phyloP scores from a whole-genome alignment of 2,888 invertebrate genomes.

The Cynaeus angustus region DNA sequence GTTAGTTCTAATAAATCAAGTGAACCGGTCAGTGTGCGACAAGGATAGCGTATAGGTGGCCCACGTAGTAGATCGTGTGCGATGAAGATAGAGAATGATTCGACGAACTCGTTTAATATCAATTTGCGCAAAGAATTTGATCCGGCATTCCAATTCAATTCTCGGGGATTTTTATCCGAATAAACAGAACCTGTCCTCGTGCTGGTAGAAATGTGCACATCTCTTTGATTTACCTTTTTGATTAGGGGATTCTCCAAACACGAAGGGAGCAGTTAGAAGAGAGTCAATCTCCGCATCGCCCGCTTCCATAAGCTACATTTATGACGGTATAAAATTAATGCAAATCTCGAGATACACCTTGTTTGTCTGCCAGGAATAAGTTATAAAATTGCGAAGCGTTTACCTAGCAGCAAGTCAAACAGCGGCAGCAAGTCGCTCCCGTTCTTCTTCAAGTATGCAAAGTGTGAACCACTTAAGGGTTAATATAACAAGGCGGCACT shows the following conservation, averaged over 20 bases:
- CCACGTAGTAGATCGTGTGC: too few relatives aligned
- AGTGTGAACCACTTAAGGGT: slow-evolving; percentile 69
- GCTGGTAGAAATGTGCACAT: slow-evolving; percentile 52
- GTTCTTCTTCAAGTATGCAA: slow-evolving; percentile 67
- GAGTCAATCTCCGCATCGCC: slow-evolving; percentile 54
- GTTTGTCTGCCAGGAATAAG: slow-evolving; percentile 68
- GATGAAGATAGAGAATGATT: too few relatives aligned
- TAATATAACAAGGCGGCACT: slow-evolving; percentile 69
- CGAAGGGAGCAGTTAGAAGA: slow-evolving; percentile 42
- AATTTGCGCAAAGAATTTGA: slow-evolving; percentile 63
- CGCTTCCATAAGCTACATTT: slow-evolving; percentile 67
- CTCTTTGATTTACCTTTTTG: slow-evolving; percentile 69
- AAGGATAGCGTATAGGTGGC: too few relatives aligned
- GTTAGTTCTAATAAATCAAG: too few relatives aligned
- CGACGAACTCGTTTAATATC: slow-evolving; percentile 53
- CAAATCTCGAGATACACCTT: slow-evolving; percentile 72
- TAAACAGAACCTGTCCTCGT: slow-evolving; percentile 66
- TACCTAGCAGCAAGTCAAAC: slow-evolving; percentile 67
- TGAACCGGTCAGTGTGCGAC: too few relatives aligned
- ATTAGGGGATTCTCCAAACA: slow-evolving; percentile 64
- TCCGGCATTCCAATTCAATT: neutral
- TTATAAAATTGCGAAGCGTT: slow-evolving; percentile 68
- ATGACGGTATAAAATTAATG: slow-evolving; percentile 72
- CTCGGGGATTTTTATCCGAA: slow-evolving; percentile 52
- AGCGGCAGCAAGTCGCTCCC: slow-evolving; percentile 40